Percentiles rank a stretch among this genome's conserved stretches.
These are phyloP conservation scores for Opisthograptis luteolata DNA, from an alignment of 2,888 invertebrate genomes.

Conservation along the genomic window DNA sequence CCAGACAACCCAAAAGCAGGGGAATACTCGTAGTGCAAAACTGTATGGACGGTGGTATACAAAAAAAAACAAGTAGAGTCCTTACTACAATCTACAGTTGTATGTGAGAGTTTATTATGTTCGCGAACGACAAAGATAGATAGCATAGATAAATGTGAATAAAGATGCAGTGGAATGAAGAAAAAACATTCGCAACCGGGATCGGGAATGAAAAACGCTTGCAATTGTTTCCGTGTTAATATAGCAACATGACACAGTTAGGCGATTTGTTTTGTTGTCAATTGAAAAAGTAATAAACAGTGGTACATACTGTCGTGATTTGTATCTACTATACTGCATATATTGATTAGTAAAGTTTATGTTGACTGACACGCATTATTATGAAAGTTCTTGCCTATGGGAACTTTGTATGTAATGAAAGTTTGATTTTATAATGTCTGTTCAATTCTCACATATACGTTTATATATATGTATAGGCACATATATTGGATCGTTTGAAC, in stretches of 20 bases:
- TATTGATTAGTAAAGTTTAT: background rate
- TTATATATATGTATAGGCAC: no score
- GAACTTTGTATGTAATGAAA: background rate
- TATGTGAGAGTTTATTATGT: background rate
- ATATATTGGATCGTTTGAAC: no score
- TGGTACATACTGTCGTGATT: background rate
- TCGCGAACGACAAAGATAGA: slow-evolving; percentile 34
- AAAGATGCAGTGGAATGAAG: slow-evolving; percentile 57
- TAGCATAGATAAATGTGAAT: slow-evolving; percentile 50
- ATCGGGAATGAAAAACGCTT: slow-evolving; percentile 36
- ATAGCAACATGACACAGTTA: slow-evolving; percentile 13
- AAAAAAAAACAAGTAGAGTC: background rate
- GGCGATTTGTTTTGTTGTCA: slow-evolving; percentile 3
- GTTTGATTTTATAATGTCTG: background rate
- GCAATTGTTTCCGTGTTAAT: slow-evolving; percentile 48
- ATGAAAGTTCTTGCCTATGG: background rate
- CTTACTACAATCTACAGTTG: background rate
- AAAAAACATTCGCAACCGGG: slow-evolving; percentile 45
- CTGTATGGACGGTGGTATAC: no score
- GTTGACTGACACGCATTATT: background rate
- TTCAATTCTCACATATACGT: no score
- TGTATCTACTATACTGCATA: background rate
- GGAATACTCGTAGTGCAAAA: no score
- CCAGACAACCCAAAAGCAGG: no score
- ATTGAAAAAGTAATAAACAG: slow-evolving; percentile 15